Evolutionary conservation across 2,888 invertebrate genomes (phyloP).

Genomic region (Teinopalpus imperialis): DNA sequence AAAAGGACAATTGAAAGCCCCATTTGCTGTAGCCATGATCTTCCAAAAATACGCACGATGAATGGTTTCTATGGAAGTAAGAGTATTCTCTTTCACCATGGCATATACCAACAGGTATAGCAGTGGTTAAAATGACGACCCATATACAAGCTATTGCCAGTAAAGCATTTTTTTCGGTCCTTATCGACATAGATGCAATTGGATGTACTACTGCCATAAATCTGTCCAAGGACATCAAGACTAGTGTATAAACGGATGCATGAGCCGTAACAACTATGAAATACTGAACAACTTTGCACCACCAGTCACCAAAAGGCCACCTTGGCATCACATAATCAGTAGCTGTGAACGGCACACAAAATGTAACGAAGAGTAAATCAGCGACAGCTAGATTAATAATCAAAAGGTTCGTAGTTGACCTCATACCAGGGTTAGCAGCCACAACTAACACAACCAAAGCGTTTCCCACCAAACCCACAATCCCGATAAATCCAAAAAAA

Average conservation of each 20-base stretch:
- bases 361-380: constrained; percentile 94
- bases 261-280: constrained; percentile 96
- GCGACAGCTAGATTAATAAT: constrained; percentile 95
- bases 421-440: constrained; percentile 93
- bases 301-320: constrained; percentile 95
- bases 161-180: constrained; percentile 91
- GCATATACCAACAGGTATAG: constrained; percentile 89
- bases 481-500: constrained; percentile 92
- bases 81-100: constrained; percentile 88
- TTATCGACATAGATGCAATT: constrained; percentile 91
- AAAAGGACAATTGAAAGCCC: constrained; percentile 90
- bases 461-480: constrained; percentile 95
- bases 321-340: constrained; percentile 92
- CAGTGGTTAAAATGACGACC: constrained; percentile 89
- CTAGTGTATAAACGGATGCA: constrained; percentile 95
- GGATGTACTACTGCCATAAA: constrained; percentile 97
- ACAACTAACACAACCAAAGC: constrained; percentile 94
- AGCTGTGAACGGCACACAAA: constrained; percentile 97
- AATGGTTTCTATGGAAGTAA: constrained; percentile 83
- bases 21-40: constrained; percentile 83
- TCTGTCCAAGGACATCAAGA: constrained; percentile 95
- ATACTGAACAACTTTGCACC: constrained; percentile 96
- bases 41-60: constrained; percentile 86
- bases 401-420: constrained; percentile 95
- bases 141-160: constrained; percentile 90